Base-by-base conservation (phyloP, 2,797 vertebrate species). In the Hyperoplus lanceolatus region DNA sequence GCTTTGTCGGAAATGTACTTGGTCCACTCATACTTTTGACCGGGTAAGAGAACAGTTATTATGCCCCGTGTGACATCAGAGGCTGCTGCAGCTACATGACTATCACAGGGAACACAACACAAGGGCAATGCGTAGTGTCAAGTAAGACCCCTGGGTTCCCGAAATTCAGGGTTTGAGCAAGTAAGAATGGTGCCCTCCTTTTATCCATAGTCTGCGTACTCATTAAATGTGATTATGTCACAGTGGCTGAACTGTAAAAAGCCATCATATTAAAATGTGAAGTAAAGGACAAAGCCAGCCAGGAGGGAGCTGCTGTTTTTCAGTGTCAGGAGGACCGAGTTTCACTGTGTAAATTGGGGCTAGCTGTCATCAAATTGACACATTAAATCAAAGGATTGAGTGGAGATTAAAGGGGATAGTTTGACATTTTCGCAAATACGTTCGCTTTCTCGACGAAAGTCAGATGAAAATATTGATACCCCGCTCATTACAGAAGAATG, bases 1-100 rank as follows among this genome's bases (percentile, higher is more conserved):
- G 50, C 68, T 36, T 36, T 51, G 54, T 80, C 62, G 62, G 48
- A 88, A 81, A 71, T 62, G 43, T 75, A 80, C 14, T 8, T 71
- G 45, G 56, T 55, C 50, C 68, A 68, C 21, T 21, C 8, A 39
- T 78, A 11, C 67, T 72, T 78, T 36, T 66, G n/a, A 41, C 29
- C 4, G 10, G 5, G 21, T 55, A 13, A 50, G 48, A 58, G 39
- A 72, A 38, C 49, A 38, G 29, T 51, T 51, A 77, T 70, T 56
- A 59, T 49, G 42, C 8, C 29, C 41, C 0, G 41, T 54, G 45
- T 62, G 62, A 83, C 36, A 13, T 70, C 70, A 58, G 64, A 8
- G 0, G 16, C 75, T 42, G 51, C 12, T 14, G 16, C 46, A 53
- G 50, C 29, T 29, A 75, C 43, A 9, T 21, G 54, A 29, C 66